Conservation (phyloP, 2,113 vertebrate genomes). For the Chelonoidis abingdonii region DNA sequence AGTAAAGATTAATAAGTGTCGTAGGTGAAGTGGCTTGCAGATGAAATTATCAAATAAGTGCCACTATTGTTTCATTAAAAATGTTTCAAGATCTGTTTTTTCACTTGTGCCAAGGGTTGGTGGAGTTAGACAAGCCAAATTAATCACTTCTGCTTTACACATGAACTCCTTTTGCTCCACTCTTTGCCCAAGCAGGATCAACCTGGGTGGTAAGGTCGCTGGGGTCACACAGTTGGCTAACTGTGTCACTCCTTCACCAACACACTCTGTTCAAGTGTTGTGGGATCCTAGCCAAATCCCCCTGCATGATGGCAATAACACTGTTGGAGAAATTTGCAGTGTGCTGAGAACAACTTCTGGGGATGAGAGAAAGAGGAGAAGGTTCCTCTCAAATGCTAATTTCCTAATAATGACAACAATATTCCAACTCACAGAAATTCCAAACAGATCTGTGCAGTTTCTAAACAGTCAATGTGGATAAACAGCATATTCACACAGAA, state of each 20-base stretch:
- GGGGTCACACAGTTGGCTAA: slow-evolving; percentile 44
- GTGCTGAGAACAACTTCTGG: background rate
- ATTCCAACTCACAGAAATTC: background rate
- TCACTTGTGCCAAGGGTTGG: background rate
- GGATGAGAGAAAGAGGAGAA: background rate
- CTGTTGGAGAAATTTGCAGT: background rate
- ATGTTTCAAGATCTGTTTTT: slow-evolving; percentile 31
- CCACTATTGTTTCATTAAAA: slow-evolving; percentile 43
- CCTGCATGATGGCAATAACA: slow-evolving; percentile 26
- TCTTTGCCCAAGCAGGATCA: slow-evolving; percentile 39
- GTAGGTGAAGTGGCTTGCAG: slow-evolving; percentile 34
- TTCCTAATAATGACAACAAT: background rate
- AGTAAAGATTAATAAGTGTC: slow-evolving; percentile 24
- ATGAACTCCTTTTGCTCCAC: slow-evolving; percentile 20
- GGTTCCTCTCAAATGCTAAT: background rate
- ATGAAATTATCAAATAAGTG: slow-evolving; percentile 33
- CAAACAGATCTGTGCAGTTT: background rate
- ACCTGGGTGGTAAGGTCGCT: slow-evolving; percentile 69
- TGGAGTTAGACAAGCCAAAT: slow-evolving; percentile 51
- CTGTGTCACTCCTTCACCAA: background rate
- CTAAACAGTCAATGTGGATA: background rate
- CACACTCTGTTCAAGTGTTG: background rate
- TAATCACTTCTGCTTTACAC: slow-evolving; percentile 13
- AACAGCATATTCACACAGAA: background rate
- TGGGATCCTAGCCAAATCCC: slow-evolving; percentile 7